phyloP scores from a whole-genome alignment of 2,797 vertebrate genomes.

The Zalophus californianus region DNA sequence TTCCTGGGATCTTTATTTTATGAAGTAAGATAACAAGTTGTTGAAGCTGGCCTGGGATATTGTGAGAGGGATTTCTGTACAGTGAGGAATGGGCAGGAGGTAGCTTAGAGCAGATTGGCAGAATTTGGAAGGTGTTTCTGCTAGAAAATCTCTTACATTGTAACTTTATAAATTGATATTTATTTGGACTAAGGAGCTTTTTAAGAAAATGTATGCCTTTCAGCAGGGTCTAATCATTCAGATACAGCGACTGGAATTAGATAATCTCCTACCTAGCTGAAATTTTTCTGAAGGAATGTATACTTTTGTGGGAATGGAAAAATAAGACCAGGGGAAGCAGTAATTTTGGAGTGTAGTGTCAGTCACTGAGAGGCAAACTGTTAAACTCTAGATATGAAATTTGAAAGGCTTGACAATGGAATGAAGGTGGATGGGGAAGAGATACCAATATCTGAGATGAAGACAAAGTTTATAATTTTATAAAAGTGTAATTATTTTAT shows the following conservation, averaged over 20 bases:
- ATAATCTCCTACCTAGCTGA: not conserved
- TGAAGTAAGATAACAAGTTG: not conserved
- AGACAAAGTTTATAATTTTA: not conserved
- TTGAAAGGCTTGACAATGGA: not conserved
- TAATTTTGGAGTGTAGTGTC: not conserved
- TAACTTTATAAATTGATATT: conserved; percentile 16
- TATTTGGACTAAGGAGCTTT: not conserved
- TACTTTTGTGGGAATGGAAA: not conserved
- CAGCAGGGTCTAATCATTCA: not conserved
- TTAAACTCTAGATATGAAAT: not conserved
- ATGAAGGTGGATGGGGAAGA: not conserved
- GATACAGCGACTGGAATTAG: not conserved
- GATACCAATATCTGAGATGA: not conserved
- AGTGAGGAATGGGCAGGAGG: not conserved
- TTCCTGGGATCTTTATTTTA: conserved; percentile 10
- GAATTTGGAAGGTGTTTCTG: not conserved
- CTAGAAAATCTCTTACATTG: not conserved
- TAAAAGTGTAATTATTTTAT: not conserved
- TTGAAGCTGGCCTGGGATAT: not conserved
- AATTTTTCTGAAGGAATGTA: not conserved
- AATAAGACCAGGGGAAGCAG: not conserved
- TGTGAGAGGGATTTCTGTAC: not conserved
- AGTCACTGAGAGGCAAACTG: not conserved
- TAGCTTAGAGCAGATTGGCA: not conserved
- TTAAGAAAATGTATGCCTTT: not conserved